Conservation (phyloP, 2,888 invertebrate genomes). For the Xanthostigma xanthostigma region DNA sequence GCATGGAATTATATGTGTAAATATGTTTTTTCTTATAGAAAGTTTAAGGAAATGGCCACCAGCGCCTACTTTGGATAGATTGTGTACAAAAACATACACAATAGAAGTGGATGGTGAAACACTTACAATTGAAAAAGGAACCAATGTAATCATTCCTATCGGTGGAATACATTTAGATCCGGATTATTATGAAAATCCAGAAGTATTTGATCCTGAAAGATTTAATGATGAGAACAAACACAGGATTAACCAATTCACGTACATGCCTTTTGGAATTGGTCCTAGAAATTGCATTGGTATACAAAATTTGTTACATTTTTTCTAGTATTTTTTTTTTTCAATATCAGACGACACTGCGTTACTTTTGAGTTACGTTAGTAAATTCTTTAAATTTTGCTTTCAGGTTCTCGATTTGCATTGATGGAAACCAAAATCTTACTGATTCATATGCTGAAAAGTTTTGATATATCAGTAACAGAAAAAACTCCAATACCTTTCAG, state of each 20-base stretch:
- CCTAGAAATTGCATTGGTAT: slow-evolving; percentile 29
- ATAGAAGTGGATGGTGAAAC: slow-evolving; percentile 23
- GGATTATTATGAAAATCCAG: slow-evolving; percentile 37
- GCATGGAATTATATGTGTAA: too few species aligned
- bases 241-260: slow-evolving; percentile 33
- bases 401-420: slow-evolving; percentile 12
- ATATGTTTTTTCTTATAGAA: slow-evolving; percentile 19
- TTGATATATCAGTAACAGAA: slow-evolving; percentile 1
- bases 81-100: slow-evolving; percentile 34
- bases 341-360: too few species aligned
- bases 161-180: slow-evolving; percentile 39
- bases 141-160: slow-evolving; percentile 31
- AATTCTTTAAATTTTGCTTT: neutral
- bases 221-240: slow-evolving; percentile 37
- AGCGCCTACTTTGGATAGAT: slow-evolving; percentile 28
- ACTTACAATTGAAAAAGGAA: slow-evolving; percentile 28
- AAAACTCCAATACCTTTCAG: slow-evolving; percentile 4
- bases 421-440: slow-evolving; percentile 9
- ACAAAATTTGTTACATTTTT: neutral
- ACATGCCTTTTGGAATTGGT: slow-evolving; percentile 35
- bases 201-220: slow-evolving; percentile 36
- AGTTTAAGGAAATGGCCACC: slow-evolving; percentile 33
- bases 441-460: neutral
- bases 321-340: too few species aligned
- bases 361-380: too few species aligned